Evolutionary conservation across 2,888 invertebrate species (phyloP).

Genomic region (Melanophora roralis): DNA sequence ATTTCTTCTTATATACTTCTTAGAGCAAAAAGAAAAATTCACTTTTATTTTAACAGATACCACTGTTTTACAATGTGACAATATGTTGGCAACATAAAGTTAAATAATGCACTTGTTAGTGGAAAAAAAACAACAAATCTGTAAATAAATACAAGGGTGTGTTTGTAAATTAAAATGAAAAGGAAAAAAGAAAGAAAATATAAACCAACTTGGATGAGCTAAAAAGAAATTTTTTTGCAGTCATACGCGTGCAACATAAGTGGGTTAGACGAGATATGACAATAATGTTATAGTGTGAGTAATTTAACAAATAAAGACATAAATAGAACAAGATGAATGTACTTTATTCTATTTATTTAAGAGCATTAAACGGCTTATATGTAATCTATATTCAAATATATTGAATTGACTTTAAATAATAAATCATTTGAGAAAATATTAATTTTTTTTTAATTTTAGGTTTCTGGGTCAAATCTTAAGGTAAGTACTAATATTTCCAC

Average conservation of each 20-base stretch:
- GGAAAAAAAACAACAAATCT: conserved; percentile 19
- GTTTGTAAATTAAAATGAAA: conserved; percentile 1
- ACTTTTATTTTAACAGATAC: neutral
- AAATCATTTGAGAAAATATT: neutral
- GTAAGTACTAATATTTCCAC: neutral
- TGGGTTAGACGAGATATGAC: conserved; percentile 1
- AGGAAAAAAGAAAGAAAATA: conserved; percentile 18
- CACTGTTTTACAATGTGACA: neutral
- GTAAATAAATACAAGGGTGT: conserved; percentile 19
- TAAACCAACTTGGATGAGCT: neutral
- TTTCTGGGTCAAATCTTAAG: neutral
- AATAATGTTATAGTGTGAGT: neutral
- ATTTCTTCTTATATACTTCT: neutral
- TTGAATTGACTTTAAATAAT: neutral
- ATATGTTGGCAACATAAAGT: conserved; percentile 1
- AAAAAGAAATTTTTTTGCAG: conserved; percentile 33
- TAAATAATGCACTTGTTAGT: conserved; percentile 34
- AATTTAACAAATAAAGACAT: neutral
- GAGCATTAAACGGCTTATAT: neutral
- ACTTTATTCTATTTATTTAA: neutral
- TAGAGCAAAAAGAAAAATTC: neutral
- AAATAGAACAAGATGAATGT: neutral
- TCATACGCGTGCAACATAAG: conserved; percentile 15
- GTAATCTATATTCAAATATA: neutral
- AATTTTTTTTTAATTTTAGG: neutral